These are phyloP conservation scores for Thymelicus sylvestris DNA, from an alignment of 2,888 invertebrate species.

Conservation along the genomic window DNA sequence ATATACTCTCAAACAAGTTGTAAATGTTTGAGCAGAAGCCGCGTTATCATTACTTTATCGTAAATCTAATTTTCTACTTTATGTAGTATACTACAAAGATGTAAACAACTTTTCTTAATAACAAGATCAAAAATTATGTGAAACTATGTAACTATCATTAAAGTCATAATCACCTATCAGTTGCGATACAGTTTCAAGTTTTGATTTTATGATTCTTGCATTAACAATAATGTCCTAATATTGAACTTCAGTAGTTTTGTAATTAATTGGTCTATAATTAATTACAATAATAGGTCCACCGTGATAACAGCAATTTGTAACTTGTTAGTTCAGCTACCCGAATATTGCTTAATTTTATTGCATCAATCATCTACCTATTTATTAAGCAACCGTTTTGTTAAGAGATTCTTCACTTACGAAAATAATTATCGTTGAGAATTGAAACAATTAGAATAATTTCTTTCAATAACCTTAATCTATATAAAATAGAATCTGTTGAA, in stretches of 20 bases:
- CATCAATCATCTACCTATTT: constrained; percentile 1
- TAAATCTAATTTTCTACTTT: not conserved
- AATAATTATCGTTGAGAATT: no score
- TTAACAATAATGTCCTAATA: not conserved
- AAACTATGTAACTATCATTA: no score
- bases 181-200: not conserved
- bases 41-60: constrained; percentile 23
- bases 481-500: no score
- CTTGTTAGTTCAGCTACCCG: constrained; percentile 11
- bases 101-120: not conserved
- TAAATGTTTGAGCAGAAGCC: constrained; percentile 23
- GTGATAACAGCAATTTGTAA: constrained; percentile 24
- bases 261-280: not conserved
- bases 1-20: constrained; percentile 5
- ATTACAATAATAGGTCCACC: constrained; percentile 15
- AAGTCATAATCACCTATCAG: not conserved
- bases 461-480: no score
- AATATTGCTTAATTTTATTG: constrained; percentile 21
- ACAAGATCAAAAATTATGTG: no score
- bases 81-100: not conserved
- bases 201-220: constrained; percentile 1
- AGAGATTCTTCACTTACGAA: not conserved
- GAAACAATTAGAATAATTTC: no score
- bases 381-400: constrained; percentile 22
- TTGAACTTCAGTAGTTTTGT: constrained; percentile 4